phyloP scores from a whole-genome alignment of 1,140 invertebrate genomes.

The Drosophila pruinosa region DNA sequence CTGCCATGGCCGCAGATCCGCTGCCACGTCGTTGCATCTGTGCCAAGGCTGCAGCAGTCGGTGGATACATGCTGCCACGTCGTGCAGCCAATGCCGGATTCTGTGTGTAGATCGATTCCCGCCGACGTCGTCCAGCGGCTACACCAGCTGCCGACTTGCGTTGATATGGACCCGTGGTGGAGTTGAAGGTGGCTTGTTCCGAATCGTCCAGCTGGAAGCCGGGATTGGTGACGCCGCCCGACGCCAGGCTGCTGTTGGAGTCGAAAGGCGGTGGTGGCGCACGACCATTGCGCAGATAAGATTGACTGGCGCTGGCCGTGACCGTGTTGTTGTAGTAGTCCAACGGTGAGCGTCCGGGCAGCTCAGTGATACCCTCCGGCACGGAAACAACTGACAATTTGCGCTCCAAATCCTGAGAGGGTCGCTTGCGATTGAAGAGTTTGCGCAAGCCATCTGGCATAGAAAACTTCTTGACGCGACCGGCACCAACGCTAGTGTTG shows the following conservation, averaged over 20 bases:
- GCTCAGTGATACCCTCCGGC: conserved; percentile 59
- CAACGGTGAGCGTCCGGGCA: conserved; percentile 46
- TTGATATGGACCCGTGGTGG: conserved; percentile 50
- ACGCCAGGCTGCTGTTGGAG: conserved; percentile 53
- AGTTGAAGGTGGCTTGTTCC: conserved; percentile 30
- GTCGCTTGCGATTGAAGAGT: conserved; percentile 69
- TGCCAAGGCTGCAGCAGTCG: conserved; percentile 38
- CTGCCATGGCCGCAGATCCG: conserved; percentile 68
- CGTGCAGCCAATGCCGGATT: conserved; percentile 59
- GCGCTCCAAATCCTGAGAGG: conserved; percentile 70
- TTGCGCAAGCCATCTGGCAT: conserved; percentile 76
- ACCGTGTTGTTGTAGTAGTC: conserved; percentile 82
- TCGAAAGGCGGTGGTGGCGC: conserved; percentile 46
- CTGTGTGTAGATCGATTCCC: conserved; percentile 75
- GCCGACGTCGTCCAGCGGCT: conserved; percentile 47
- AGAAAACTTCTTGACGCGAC: conserved; percentile 76
- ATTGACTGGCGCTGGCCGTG: conserved; percentile 82
- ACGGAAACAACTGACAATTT: conserved; percentile 75
- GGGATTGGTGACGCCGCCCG: conserved; percentile 45
- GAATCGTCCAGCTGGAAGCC: conserved; percentile 65
- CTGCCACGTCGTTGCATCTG: conserved; percentile 82
- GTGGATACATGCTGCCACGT: conserved; percentile 70
- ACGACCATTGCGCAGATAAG: conserved; percentile 63
- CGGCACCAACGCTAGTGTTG: neutral
- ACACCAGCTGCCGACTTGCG: conserved; percentile 30